phyloP scores from a whole-genome alignment of 2,888 invertebrate genomes.

The Patella depressa region DNA sequence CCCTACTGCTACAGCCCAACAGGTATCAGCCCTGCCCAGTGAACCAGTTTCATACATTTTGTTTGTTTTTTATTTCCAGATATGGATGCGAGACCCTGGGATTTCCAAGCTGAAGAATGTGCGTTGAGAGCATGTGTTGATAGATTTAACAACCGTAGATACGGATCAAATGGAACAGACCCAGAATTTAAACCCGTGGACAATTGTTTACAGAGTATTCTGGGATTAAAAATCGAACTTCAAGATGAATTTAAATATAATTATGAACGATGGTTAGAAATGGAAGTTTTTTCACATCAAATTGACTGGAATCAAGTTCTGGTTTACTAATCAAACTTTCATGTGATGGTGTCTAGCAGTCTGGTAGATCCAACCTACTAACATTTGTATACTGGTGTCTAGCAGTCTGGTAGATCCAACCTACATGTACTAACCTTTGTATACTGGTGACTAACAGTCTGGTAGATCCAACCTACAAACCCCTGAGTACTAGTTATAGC shows the following conservation, averaged over 20 bases:
- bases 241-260: slow-evolving; percentile 81
- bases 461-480: too few relatives aligned
- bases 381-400: too few relatives aligned
- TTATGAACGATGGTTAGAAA: slow-evolving; percentile 95
- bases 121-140: slow-evolving; percentile 93
- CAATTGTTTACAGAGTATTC: slow-evolving; percentile 85
- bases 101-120: slow-evolving; percentile 96
- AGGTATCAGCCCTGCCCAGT: too few relatives aligned
- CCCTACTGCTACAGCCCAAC: too few relatives aligned
- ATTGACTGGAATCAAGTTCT: slow-evolving; percentile 76
- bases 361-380: background rate
- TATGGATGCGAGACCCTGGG: slow-evolving; percentile 97
- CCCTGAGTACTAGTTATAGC: too few relatives aligned
- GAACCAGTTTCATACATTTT: background rate
- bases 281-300: slow-evolving; percentile 90
- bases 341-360: background rate
- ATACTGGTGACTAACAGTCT: background rate
- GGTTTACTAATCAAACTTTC: slow-evolving; percentile 19
- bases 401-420: too few relatives aligned
- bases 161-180: slow-evolving; percentile 76
- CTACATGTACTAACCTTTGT: background rate
- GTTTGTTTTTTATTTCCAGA: slow-evolving; percentile 74
- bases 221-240: slow-evolving; percentile 84
- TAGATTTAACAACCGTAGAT: slow-evolving; percentile 93
- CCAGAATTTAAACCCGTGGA: slow-evolving; percentile 80